Percentiles rank a stretch among this genome's conserved stretches.
phyloP scores from a whole-genome alignment of 1,140 invertebrate species.

The Paramacrobiotus metropolitanus region DNA sequence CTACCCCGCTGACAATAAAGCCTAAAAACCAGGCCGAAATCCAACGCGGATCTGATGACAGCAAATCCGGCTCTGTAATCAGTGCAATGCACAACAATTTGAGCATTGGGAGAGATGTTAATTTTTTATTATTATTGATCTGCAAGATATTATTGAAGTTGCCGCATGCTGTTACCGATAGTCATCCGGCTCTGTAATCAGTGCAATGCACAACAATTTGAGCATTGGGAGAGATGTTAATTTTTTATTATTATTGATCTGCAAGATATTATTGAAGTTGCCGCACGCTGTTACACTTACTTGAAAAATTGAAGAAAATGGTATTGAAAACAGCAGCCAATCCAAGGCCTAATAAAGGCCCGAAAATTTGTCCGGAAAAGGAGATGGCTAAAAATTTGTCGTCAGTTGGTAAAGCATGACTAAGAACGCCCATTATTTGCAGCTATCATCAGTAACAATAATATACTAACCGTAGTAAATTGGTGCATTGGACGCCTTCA shows the following conservation, averaged over 20 bases:
- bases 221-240: too few relatives aligned
- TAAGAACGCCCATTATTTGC: not conserved
- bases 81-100: too few relatives aligned
- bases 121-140: too few relatives aligned
- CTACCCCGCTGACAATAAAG: not conserved
- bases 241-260: too few relatives aligned
- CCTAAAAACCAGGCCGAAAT: not conserved
- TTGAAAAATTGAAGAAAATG: not conserved
- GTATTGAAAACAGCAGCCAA: not conserved
- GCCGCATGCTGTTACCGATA: too few relatives aligned
- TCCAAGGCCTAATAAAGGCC: not conserved
- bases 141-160: too few relatives aligned
- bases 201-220: too few relatives aligned
- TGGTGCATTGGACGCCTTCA: constrained; percentile 17
- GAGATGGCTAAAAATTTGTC: not conserved
- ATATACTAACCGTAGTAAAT: constrained; percentile 14
- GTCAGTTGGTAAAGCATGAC: not conserved
- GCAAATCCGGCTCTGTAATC: not conserved
- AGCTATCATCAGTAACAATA: not conserved
- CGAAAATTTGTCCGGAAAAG: not conserved
- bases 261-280: too few relatives aligned
- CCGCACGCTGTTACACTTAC: too few relatives aligned
- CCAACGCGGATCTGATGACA: not conserved
- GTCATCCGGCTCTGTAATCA: too few relatives aligned
- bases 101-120: too few relatives aligned